These are phyloP conservation scores for Zhuqinia jingwanae DNA, from an alignment of 2,888 invertebrate species.

Conservation along the genomic window DNA sequence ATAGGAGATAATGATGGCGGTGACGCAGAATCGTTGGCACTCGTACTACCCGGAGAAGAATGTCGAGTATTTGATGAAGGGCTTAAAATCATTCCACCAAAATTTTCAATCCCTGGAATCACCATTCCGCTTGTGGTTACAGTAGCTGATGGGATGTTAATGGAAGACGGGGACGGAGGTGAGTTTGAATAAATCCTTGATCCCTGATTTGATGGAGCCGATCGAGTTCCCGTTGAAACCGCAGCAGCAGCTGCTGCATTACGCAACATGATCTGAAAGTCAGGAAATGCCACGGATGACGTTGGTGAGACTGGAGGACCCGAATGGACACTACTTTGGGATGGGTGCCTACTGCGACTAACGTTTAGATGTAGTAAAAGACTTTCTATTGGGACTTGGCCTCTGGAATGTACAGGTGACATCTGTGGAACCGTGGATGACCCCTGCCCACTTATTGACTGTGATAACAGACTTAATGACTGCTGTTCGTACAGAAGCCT, in stretches of 20 bases:
- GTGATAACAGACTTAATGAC: slow-evolving; percentile 35
- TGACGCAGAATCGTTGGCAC: neutral
- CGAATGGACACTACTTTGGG: slow-evolving; percentile 40
- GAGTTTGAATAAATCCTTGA: slow-evolving; percentile 44
- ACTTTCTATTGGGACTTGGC: slow-evolving; percentile 65
- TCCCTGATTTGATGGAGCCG: slow-evolving; percentile 24
- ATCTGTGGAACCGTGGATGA: slow-evolving; percentile 35
- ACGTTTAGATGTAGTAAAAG: slow-evolving; percentile 59
- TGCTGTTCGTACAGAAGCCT: slow-evolving; percentile 57
- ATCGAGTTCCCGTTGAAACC: slow-evolving; percentile 38
- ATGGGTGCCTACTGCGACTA: slow-evolving; percentile 53
- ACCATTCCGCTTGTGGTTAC: slow-evolving; percentile 29
- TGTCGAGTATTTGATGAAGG: slow-evolving; percentile 8
- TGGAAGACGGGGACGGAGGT: slow-evolving; percentile 54
- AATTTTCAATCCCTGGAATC: slow-evolving; percentile 41
- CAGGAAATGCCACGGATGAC: slow-evolving; percentile 49
- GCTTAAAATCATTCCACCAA: slow-evolving; percentile 21
- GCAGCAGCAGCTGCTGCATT: slow-evolving; percentile 53
- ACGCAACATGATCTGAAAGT: slow-evolving; percentile 54
- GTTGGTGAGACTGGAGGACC: slow-evolving; percentile 51
- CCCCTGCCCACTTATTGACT: slow-evolving; percentile 24
- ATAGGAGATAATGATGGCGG: slow-evolving; percentile 54
- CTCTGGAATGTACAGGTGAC: slow-evolving; percentile 63
- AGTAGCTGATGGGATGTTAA: neutral
- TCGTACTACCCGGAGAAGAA: slow-evolving; percentile 18